Conservation (phyloP, 2,113 vertebrate genomes). For the Mustelus asterias region DNA sequence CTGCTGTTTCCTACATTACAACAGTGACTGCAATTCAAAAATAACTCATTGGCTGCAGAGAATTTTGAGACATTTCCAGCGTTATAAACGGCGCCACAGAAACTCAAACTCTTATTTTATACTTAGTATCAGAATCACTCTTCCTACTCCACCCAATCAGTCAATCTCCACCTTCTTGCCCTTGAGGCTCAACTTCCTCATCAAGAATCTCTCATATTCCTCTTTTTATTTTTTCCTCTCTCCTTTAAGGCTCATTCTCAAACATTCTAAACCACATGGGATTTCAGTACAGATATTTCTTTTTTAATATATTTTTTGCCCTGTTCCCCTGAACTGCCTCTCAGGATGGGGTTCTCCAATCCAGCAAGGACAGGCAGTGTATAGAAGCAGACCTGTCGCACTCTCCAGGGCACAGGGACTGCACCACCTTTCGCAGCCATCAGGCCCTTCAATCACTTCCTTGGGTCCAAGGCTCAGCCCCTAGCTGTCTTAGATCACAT, state of each 20-base stretch:
- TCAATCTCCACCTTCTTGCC: background rate
- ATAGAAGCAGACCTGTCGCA: too few species aligned
- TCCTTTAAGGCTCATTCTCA: background rate
- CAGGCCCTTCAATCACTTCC: too few species aligned
- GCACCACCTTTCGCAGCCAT: background rate
- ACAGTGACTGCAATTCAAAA: too few species aligned
- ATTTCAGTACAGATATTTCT: background rate
- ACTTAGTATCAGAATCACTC: too few species aligned
- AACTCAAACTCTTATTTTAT: background rate
- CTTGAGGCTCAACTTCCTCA: background rate
- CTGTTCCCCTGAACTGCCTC: too few species aligned
- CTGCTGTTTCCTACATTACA: too few species aligned
- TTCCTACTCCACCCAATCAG: background rate
- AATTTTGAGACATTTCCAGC: background rate
- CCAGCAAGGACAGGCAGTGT: background rate
- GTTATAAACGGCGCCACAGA: background rate
- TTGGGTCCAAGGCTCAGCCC: background rate
- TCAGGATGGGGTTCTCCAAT: background rate
- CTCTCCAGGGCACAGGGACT: background rate
- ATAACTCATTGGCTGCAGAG: background rate
- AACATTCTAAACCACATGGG: background rate
- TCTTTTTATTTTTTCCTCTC: background rate
- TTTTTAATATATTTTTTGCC: background rate
- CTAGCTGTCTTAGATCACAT: background rate
- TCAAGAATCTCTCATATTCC: background rate